Conservation (phyloP, 2,797 vertebrate species). For the Crenichthys baileyi region DNA sequence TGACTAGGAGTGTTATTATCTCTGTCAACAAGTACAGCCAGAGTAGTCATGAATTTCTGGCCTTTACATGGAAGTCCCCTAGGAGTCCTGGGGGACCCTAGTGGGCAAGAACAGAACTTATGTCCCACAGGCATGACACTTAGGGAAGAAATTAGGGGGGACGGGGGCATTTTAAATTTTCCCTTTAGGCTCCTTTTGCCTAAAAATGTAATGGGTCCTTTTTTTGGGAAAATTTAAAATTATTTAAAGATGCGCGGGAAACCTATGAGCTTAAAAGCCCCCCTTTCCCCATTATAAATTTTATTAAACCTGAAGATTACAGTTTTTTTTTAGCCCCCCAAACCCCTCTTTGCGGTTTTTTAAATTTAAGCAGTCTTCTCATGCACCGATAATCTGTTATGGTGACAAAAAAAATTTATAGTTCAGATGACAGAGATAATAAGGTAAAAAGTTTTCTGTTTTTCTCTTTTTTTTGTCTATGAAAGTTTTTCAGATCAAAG, state of each 20-base stretch:
- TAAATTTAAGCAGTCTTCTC: slow-evolving; percentile 78
- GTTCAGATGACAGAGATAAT: slow-evolving; percentile 22
- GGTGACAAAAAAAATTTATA: slow-evolving; percentile 42
- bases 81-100: not conserved
- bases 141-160: not conserved
- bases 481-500: slow-evolving; percentile 17
- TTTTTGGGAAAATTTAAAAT: no score
- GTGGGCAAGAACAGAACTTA: not conserved
- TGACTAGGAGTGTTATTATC: not conserved
- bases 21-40: not conserved
- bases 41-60: not conserved
- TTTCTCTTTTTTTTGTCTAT: slow-evolving; percentile 7
- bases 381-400: slow-evolving; percentile 52
- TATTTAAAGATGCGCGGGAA: no score
- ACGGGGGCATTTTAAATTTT: not conserved
- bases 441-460: slow-evolving; percentile 31
- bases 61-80: not conserved
- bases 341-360: slow-evolving; percentile 65
- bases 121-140: not conserved
- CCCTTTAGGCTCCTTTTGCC: slow-evolving; percentile 71
- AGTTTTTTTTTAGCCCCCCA: slow-evolving; percentile 79
- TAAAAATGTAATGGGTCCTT: slow-evolving; percentile 80
- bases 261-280: no score
- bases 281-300: no score
- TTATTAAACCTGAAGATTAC: slow-evolving; percentile 77